Conservation (phyloP, 2,797 vertebrate species). For the Prunella strophiata region DNA sequence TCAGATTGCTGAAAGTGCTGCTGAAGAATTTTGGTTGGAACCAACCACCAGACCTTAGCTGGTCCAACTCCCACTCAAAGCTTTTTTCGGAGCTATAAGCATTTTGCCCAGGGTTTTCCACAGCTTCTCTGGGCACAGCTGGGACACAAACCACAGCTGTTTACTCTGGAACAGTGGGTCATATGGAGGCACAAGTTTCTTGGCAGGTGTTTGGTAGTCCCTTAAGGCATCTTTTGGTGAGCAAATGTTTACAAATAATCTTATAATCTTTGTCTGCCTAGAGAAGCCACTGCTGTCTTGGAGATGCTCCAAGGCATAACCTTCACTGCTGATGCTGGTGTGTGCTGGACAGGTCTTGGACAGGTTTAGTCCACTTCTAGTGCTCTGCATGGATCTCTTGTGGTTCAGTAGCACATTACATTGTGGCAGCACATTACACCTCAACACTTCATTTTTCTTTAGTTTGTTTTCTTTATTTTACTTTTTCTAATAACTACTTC, state of each 20-base stretch:
- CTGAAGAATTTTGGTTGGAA: neutral
- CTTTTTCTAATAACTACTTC: neutral
- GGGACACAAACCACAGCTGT: neutral
- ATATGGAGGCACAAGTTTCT: neutral
- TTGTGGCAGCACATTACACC: fast-evolving
- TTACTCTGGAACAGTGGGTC: neutral
- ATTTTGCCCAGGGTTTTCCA: neutral
- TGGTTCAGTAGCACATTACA: neutral
- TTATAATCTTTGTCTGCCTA: neutral
- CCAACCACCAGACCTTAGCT: fast-evolving
- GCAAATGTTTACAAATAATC: neutral
- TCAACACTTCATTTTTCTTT: neutral
- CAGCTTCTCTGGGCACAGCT: neutral
- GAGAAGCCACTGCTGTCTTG: neutral
- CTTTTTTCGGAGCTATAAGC: neutral
- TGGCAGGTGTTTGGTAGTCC: neutral
- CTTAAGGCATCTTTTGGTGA: neutral
- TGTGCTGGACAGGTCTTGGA: neutral
- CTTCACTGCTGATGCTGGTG: neutral
- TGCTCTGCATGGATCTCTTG: neutral
- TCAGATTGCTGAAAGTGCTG: neutral
- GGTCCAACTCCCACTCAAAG: neutral
- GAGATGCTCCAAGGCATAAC: neutral
- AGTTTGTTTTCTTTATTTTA: neutral
- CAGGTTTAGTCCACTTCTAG: neutral